Base-by-base conservation (phyloP, 2,888 invertebrate genomes). In the Drosophila sordidula region DNA sequence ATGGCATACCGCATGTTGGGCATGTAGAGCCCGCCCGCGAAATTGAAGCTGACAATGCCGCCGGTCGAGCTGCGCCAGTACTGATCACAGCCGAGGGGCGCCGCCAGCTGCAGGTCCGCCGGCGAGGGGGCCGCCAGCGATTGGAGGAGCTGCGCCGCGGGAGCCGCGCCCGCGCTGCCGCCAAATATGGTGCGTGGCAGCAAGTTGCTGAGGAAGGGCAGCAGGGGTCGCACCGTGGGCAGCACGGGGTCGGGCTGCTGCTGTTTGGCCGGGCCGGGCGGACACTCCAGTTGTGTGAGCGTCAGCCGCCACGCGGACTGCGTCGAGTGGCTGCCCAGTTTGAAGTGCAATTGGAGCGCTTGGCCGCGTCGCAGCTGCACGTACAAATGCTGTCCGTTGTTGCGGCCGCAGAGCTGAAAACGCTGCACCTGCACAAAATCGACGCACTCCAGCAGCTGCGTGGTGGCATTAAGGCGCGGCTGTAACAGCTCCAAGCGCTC, bases 11-110 rank as follows among this genome's bases (percentile, higher is more conserved):
- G 91, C 73, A 95, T 78, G 77, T 93, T 93, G 0, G 93, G 93
- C 64, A 94, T 94, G 74, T 95, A 95, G 39, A 73, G 74, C n/a
- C 82, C 77, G 0, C 94, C 94, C 0, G 94, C 76, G 78, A 93
- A 95, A 78, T 95, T 95, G 73, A 95, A 95, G 36, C 90, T 91
- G 18, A 93, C 94, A 67, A 95, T 93, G 5, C 90, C 81, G 0
- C 95, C 95, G 0, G 91, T 87, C 0, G 93, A 83, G 36, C 94
- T 94, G 0, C 94, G 94, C 84, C 93, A 95, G 91, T 94, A 95
- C 78, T 95, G 95, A 49, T 95, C 93, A 57, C 95, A 95, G 46
- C 95, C 95, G 1, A 93, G 93, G 0, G 95, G 95, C 0, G 95
- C 92, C 47, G 92, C 45, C 6, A 89, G 42, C 2, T 90, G 80